phyloP scores from a whole-genome alignment of 2,888 invertebrate genomes.

The Rotaria macrura region DNA sequence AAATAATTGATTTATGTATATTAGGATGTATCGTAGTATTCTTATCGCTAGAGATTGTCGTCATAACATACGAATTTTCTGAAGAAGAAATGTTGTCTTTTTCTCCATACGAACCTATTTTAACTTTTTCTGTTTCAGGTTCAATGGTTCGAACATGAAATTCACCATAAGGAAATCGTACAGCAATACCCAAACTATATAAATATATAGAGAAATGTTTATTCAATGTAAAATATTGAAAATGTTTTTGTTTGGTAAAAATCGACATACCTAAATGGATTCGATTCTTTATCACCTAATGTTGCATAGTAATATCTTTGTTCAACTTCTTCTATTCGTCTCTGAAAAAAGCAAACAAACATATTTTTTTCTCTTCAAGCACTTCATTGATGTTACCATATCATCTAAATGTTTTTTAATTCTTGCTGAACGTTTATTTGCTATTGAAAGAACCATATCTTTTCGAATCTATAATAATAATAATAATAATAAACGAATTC shows the following conservation, averaged over 20 bases:
- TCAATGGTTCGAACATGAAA: background rate
- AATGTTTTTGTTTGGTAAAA: background rate
- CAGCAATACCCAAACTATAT: slow-evolving; percentile 18
- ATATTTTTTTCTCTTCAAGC: background rate
- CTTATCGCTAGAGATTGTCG: no score
- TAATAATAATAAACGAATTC: no score
- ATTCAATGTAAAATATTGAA: background rate
- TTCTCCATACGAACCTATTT: background rate
- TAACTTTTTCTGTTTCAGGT: background rate
- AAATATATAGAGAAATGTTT: no score
- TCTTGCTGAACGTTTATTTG: background rate
- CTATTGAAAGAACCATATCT: background rate
- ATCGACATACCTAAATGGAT: background rate
- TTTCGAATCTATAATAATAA: background rate
- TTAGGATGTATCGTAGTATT: no score
- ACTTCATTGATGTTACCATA: background rate
- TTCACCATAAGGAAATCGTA: slow-evolving; percentile 22
- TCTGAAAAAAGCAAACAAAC: background rate
- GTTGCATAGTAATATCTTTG: slow-evolving; percentile 9
- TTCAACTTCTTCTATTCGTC: background rate
- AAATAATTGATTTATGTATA: no score
- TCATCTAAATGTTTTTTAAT: slow-evolving; percentile 14
- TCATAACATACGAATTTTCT: no score
- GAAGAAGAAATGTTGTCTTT: no score
- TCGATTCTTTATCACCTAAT: slow-evolving; percentile 6